phyloP scores from a whole-genome alignment of 2,888 invertebrate genomes.

The Eueremaeus valkanovi region DNA sequence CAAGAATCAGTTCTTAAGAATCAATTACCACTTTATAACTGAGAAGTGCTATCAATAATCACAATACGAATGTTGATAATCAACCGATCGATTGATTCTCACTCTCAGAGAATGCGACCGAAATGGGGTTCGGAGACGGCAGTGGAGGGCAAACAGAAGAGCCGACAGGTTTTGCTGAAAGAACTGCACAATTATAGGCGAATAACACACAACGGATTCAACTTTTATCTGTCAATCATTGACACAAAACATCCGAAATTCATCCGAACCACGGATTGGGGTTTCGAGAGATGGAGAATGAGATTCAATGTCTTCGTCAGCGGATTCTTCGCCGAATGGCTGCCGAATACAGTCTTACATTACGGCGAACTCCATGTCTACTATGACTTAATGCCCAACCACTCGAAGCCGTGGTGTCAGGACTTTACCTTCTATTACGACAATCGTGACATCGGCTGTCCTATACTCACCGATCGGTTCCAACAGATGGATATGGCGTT shows the following conservation, averaged over 20 bases:
- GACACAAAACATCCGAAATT: conserved; percentile 36
- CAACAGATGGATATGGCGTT: not conserved
- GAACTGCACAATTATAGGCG: conserved; percentile 6
- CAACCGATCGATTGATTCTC: not conserved
- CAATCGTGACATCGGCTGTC: not conserved
- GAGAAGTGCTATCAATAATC: too few relatives aligned
- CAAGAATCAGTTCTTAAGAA: too few relatives aligned
- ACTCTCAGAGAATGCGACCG: not conserved
- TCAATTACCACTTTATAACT: too few relatives aligned
- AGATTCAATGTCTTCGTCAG: conserved; percentile 37
- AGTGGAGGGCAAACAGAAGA: not conserved
- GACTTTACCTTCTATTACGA: conserved; percentile 16
- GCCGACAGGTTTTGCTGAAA: not conserved
- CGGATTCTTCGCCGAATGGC: conserved; percentile 32
- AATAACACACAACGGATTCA: conserved; percentile 4
- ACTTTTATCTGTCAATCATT: conserved; percentile 20
- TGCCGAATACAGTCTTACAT: not conserved
- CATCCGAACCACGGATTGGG: not conserved
- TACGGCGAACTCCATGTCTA: conserved; percentile 10
- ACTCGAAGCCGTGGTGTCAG: not conserved
- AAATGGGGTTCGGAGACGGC: conserved; percentile 6
- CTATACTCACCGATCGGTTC: not conserved
- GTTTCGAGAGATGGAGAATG: conserved; percentile 37
- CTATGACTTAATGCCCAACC: not conserved
- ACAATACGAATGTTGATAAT: not conserved